Evolutionary conservation across 2,797 vertebrate genomes (phyloP).

Genomic region (Neoniphon sammara): DNA sequence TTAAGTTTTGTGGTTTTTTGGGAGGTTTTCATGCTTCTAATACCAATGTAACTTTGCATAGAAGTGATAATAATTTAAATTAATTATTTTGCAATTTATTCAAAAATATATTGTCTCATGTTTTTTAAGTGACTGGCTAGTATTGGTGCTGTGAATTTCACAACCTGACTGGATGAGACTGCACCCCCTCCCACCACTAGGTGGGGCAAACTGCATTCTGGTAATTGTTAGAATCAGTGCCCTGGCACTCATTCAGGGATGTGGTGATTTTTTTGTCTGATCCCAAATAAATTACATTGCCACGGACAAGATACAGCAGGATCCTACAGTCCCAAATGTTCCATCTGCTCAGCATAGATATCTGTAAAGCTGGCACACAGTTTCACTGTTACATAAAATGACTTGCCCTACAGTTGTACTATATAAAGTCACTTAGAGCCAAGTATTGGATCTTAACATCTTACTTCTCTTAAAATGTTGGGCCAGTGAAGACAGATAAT

Average conservation of each 20-base stretch:
- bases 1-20: background rate
- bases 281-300: slow-evolving; percentile 47
- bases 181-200: slow-evolving; percentile 59
- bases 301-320: slow-evolving; percentile 33
- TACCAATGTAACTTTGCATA: background rate
- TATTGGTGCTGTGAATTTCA: background rate
- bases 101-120: no score
- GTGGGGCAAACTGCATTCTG: slow-evolving; percentile 60
- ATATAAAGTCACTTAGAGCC: background rate
- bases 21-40: background rate
- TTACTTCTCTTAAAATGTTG: background rate
- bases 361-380: slow-evolving; percentile 21
- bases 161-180: background rate
- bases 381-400: slow-evolving; percentile 1
- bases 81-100: no score
- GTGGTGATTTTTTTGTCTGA: slow-evolving; percentile 35
- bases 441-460: background rate
- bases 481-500: background rate
- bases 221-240: background rate
- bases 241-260: slow-evolving; percentile 36
- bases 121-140: background rate
- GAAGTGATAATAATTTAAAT: no score
- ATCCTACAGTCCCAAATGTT: slow-evolving; percentile 13
- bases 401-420: background rate
- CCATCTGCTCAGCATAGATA: slow-evolving; percentile 32